Evolutionary conservation across 2,888 invertebrate genomes (phyloP), one percentile per base, ranked within the genome.

Genomic region (Nemapogon koenigi): DNA sequence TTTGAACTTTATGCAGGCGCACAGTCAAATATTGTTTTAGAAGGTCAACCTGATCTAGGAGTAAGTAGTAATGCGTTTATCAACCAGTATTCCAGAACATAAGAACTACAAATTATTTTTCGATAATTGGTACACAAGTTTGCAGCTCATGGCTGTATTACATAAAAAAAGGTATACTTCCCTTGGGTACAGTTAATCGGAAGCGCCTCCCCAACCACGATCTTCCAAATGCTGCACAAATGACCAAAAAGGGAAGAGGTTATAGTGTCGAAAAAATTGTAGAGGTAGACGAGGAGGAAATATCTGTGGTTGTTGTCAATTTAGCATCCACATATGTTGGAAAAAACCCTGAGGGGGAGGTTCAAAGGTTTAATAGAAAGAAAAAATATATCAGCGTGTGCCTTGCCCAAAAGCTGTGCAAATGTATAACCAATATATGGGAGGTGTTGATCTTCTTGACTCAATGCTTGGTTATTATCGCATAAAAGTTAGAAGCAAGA

Each of bases 1-100:
- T 44, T 43, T 36, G 44, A 44, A 18, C 11, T 43, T 1, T 40
- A 35, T 31, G 31, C 38, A 16, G 38, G 30, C 18, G 25, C n/a
- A 4, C 38, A 38, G 16, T 11, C n/a, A 16, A 19, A 31, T 27
- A 15, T 16, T 11, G 15, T 10, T 15, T 31, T 16, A 31, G 30
- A 29, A 3, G 14, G 31, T 14, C 11, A n/a, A 10, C 38, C 38
- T 22, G 31, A 38, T 14, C 18, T 38, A 11, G 38, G 38, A 3
- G 31, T 31, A 4, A 30, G 25, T 22, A 10, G 27, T n/a, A 38
- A 38, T 30, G 31, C 16, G 29, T 14, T 10, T 39, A 11, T 11
- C 33, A 13, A 8, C n/a, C 4, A 27, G 8, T 16, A 13, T 39
- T 16, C 39, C 32, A 10, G 25, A n/a, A 14, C 25, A 39, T 33